Base-by-base conservation (phyloP, 2,113 vertebrate species). In the Pseudorectes ferrugineus region DNA sequence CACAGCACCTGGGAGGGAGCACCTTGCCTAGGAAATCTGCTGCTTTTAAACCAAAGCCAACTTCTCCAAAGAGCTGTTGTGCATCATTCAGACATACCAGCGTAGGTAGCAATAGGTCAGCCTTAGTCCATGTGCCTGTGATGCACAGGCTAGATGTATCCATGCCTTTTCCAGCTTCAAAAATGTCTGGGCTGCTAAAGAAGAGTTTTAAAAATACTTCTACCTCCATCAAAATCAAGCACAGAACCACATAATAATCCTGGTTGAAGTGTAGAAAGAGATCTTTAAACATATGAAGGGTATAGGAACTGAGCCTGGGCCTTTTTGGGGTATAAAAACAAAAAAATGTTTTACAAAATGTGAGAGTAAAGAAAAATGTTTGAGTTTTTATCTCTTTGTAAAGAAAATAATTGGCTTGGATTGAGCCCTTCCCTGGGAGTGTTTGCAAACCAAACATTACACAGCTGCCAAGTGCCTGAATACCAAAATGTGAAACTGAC, bases 401-500 rank as follows among this genome's bases (percentile, higher is more conserved):
- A 89, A 72, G 83, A 95, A 95, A 94, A 92, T 68, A 87, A 94
- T 84, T 96, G 76, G 13, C 49, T 91, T 93, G 90, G 75, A 91
- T 85, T 55, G 21, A 96, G 82, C 59, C 79, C 54, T 89, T 93
- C 71, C 58, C 78, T 59, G 38, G 35, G 63, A 92, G 78, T 70
- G 63, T 96, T 94, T 96, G 92, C 92, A 96, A 93, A 94, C 55
- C 88, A 97, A 96, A 95, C 67, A 83, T 95, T 79, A 66, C 67
- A 79, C 51, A 79, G 75, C 90, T 97, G 93, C 85, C 87, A 92
- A 94, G 29, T 48, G 51, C 74, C 67, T 89, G 81, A 95, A 88
- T 89, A 77, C 49, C 70, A 92, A 93, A 96, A 89, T 51, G 78
- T 91, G 92, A 89, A 95, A 76, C 62, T 73, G 71, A 91, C 74